phyloP scores from a whole-genome alignment of 2,113 vertebrate species.

The Helogale parvula region DNA sequence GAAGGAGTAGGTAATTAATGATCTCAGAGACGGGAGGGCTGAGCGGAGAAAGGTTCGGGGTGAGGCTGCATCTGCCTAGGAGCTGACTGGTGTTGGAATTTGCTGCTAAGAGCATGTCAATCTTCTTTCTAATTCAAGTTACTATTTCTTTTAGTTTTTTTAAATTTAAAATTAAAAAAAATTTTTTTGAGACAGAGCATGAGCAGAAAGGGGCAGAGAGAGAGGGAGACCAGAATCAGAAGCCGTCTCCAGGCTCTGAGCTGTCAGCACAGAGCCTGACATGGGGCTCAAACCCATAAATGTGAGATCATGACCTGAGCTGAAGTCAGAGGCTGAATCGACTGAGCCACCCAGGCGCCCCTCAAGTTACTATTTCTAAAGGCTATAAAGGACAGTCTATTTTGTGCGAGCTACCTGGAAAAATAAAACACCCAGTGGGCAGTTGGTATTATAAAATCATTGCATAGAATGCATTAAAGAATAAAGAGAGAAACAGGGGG shows the following conservation, averaged over 20 bases:
- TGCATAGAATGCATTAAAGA: conserved; percentile 37
- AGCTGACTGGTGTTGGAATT: background rate
- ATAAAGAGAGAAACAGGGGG: background rate
- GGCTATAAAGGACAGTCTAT: conserved; percentile 9
- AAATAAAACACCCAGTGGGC: conserved; percentile 28
- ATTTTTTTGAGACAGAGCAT: too few relatives aligned
- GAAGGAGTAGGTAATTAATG: background rate
- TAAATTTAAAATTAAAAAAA: too few relatives aligned
- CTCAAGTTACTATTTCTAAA: conserved; percentile 47
- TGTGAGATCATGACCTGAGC: too few relatives aligned
- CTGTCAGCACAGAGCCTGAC: too few relatives aligned
- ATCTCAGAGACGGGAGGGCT: background rate
- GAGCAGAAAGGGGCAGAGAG: too few relatives aligned
- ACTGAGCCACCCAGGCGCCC: too few relatives aligned
- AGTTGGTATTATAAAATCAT: conserved; percentile 52
- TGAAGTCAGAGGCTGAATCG: too few relatives aligned
- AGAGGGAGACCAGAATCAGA: too few relatives aligned
- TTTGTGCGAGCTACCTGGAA: conserved; percentile 13
- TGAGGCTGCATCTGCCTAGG: background rate
- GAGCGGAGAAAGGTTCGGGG: background rate
- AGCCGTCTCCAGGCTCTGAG: too few relatives aligned
- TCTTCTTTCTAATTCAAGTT: conserved; percentile 42
- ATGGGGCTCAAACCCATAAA: too few relatives aligned
- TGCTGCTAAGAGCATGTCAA: background rate
- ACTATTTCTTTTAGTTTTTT: background rate